Conservation (phyloP, 92 coral and sea anemone species). For the Phenganax stokvisi region DNA sequence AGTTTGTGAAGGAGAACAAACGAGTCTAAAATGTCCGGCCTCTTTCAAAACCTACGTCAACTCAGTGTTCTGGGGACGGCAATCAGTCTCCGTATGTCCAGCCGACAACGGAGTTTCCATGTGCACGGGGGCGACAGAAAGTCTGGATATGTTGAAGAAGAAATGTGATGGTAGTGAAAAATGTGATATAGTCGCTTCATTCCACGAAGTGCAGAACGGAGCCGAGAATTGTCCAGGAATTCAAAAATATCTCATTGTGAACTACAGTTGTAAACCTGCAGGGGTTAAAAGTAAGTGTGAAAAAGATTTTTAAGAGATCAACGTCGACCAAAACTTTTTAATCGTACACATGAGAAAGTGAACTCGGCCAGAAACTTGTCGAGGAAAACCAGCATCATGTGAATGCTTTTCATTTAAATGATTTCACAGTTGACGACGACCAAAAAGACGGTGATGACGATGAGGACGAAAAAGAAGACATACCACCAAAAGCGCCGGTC, state of each 20-base stretch:
- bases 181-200: slow-evolving; percentile 76
- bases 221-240: slow-evolving; percentile 97
- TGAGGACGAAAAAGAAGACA: not conserved
- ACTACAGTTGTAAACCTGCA: slow-evolving; percentile 90
- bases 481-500: not conserved
- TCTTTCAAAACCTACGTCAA: slow-evolving; percentile 76
- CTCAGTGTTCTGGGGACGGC: slow-evolving; percentile 99
- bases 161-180: slow-evolving; percentile 78
- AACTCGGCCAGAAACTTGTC: too few relatives aligned
- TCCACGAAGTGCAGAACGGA: slow-evolving; percentile 85
- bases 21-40: slow-evolving; percentile 77
- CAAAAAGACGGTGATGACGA: slow-evolving; percentile 17
- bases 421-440: slow-evolving; percentile 8
- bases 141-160: slow-evolving; percentile 84
- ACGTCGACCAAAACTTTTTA: not conserved
- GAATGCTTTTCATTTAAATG: not conserved
- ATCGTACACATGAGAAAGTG: too few relatives aligned
- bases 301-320: not conserved
- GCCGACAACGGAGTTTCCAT: slow-evolving; percentile 90
- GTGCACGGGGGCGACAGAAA: slow-evolving; percentile 99
- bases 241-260: slow-evolving; percentile 83
- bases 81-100: slow-evolving; percentile 71
- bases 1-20: slow-evolving; percentile 75
- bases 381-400: not conserved
- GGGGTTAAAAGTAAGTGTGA: slow-evolving; percentile 69